These are phyloP conservation scores for Epizoanthus ramosus DNA, from an alignment of 92 coral and sea anemone species.

Conservation along the genomic window DNA sequence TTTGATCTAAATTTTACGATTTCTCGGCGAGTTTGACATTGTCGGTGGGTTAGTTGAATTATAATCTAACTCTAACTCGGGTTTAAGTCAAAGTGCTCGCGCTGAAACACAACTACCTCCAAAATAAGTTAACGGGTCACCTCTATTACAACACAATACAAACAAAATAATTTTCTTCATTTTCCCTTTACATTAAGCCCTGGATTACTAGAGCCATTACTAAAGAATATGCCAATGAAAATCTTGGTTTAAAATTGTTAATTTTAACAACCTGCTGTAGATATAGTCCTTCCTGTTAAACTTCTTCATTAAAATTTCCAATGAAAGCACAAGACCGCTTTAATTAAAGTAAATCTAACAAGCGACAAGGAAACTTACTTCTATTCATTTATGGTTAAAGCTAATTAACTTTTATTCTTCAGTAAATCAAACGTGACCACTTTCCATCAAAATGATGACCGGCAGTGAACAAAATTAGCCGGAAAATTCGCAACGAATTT, in stretches of 20 bases:
- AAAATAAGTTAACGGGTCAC: not conserved
- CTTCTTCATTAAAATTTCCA: constrained; percentile 19
- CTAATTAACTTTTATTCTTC: constrained; percentile 18
- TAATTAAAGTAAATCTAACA: constrained; percentile 30
- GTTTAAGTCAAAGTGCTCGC: no score
- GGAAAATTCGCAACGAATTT: no score
- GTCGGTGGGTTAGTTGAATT: no score
- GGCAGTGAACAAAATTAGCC: not conserved
- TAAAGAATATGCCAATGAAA: not conserved
- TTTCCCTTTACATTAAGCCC: not conserved
- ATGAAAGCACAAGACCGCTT: constrained; percentile 13
- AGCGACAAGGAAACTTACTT: constrained; percentile 18
- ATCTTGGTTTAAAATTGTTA: not conserved
- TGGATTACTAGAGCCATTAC: not conserved
- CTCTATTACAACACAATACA: not conserved
- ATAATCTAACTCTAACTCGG: no score
- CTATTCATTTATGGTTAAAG: constrained; percentile 5
- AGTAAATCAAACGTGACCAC: not conserved
- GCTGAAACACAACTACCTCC: not conserved
- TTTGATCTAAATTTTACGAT: not conserved
- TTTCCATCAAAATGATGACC: not conserved
- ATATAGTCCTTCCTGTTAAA: not conserved
- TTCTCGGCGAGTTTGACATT: not conserved
- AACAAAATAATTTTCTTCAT: no score
- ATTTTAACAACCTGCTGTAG: not conserved